A percentile compares a stretch with the other conserved stretches of the same genome.
Evolutionary conservation across 2,888 invertebrate genomes (phyloP).

Genomic region (Papilio gigon): DNA sequence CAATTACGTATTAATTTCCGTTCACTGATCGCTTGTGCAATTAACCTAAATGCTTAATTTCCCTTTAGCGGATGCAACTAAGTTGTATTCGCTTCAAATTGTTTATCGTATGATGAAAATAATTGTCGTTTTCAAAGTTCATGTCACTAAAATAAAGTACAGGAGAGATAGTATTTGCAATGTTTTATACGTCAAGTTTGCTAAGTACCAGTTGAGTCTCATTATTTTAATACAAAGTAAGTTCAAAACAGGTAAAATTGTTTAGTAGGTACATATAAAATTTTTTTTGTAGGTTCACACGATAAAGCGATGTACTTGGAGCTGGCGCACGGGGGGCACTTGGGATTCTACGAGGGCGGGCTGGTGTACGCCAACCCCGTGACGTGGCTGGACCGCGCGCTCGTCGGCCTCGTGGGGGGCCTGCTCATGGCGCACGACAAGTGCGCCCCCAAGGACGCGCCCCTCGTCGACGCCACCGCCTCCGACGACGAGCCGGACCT

Average conservation of each 20-base stretch:
- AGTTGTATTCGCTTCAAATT: constrained; percentile 24
- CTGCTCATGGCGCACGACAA: constrained; percentile 84
- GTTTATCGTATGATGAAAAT: neutral
- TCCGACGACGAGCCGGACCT: constrained; percentile 72
- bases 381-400: constrained; percentile 95
- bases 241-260: too few relatives aligned
- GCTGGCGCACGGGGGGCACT: constrained; percentile 95
- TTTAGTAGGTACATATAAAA: too few relatives aligned
- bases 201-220: too few relatives aligned
- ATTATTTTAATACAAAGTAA: too few relatives aligned
- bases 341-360: constrained; percentile 97
- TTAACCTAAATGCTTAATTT: constrained; percentile 13
- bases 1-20: constrained; percentile 32
- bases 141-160: neutral
- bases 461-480: constrained; percentile 41
- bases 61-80: neutral
- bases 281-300: constrained; percentile 83
- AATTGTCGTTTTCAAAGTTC: neutral
- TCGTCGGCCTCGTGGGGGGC: constrained; percentile 91
- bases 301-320: constrained; percentile 89
- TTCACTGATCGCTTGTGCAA: constrained; percentile 16
- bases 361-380: constrained; percentile 93
- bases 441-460: constrained; percentile 59
- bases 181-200: neutral
- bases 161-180: neutral